These are phyloP conservation scores for Astreopora myriophthalma DNA, from an alignment of 64 coral and sea anemone genomes.

Conservation along the genomic window DNA sequence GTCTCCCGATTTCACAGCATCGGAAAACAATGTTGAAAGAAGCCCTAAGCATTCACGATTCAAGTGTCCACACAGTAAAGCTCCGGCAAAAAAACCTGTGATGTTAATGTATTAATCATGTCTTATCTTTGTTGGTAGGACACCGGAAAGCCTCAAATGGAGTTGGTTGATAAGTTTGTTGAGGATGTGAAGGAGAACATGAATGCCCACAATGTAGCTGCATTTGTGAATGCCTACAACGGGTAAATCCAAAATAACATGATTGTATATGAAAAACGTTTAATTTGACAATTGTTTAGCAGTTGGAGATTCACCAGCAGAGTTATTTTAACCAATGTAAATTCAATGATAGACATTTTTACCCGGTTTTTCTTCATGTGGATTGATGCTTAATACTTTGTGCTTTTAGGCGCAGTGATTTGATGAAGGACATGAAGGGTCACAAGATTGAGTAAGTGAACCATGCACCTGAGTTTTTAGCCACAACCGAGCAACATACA, in stretches of 20 bases:
- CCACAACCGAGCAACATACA: no score
- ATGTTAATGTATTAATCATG: not conserved
- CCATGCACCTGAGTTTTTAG: not conserved
- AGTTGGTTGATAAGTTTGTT: slow-evolving; percentile 74
- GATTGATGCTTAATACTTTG: not conserved
- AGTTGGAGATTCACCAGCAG: not conserved
- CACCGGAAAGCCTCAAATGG: slow-evolving; percentile 85
- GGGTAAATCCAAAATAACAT: no score
- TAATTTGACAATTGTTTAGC: not conserved
- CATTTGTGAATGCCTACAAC: slow-evolving; percentile 93
- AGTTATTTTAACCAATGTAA: no score
- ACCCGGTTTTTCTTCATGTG: no score
- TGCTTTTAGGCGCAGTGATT: slow-evolving; percentile 64
- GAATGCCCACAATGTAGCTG: slow-evolving; percentile 94
- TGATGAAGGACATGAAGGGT: slow-evolving; percentile 63
- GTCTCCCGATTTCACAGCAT: no score
- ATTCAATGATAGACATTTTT: no score
- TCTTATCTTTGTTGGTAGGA: slow-evolving; percentile 46
- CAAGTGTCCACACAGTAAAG: no score
- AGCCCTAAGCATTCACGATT: no score
- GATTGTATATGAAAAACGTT: no score
- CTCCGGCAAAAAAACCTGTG: no score
- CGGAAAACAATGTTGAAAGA: no score
- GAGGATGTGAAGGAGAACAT: slow-evolving; percentile 81
- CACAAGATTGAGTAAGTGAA: slow-evolving; percentile 29